Conservation (phyloP, 2,113 vertebrate species). For the Saccopteryx bilineata region DNA sequence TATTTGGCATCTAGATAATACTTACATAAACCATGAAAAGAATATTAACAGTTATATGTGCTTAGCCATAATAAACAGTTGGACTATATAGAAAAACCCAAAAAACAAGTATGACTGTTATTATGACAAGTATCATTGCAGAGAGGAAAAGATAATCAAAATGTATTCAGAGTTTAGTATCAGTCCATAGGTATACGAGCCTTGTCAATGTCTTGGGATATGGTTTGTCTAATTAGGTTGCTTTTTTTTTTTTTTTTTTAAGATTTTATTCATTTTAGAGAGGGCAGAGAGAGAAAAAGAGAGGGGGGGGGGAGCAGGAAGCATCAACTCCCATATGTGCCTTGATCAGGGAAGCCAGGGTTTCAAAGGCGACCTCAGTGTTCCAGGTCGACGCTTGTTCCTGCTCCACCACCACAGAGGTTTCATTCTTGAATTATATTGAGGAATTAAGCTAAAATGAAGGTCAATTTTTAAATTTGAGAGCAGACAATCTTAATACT, state of each 20-base stretch:
- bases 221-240: neutral
- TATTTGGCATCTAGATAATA: neutral
- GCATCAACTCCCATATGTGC: no score
- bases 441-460: conserved; percentile 40
- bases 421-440: conserved; percentile 46
- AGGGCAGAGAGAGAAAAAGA: neutral
- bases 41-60: neutral
- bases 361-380: no score
- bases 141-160: neutral
- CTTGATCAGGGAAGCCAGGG: neutral
- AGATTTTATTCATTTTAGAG: neutral
- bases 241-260: neutral
- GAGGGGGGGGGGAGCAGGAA: no score
- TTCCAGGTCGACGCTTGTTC: no score
- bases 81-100: neutral
- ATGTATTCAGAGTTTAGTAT: neutral
- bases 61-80: neutral
- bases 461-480: conserved; percentile 33
- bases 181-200: neutral
- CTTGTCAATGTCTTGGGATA: neutral
- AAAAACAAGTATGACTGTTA: neutral
- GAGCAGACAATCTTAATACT: neutral
- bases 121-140: neutral
- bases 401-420: no score
- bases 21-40: neutral